Percentiles rank a stretch among this genome's conserved stretches.
Evolutionary conservation across 30 jellyfish, hydroid and myxozoan genomes (phyloP).

Genomic region (Aurelia sp.): DNA sequence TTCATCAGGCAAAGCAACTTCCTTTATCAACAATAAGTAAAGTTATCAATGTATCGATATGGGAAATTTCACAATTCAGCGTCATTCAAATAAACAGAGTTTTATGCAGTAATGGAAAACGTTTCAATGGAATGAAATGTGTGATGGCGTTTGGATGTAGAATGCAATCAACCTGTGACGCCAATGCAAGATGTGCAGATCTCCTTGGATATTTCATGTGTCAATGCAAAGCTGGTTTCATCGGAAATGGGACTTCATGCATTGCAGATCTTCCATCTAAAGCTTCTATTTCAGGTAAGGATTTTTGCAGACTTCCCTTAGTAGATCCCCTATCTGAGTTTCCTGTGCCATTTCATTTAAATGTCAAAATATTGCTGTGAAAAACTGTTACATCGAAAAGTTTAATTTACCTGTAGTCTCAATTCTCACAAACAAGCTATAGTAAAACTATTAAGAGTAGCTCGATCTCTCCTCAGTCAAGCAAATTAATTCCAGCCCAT

Average conservation of each 20-base stretch:
- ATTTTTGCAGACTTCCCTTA: too few relatives aligned
- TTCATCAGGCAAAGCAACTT: not conserved
- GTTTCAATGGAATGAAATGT: not conserved
- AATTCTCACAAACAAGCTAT: too few relatives aligned
- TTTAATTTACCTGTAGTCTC: too few relatives aligned
- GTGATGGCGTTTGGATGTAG: not conserved
- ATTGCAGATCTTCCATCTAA: too few relatives aligned
- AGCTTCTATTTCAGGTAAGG: too few relatives aligned
- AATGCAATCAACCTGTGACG: not conserved
- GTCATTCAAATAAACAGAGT: not conserved
- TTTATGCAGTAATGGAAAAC: not conserved
- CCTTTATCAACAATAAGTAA: not conserved
- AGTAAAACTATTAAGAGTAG: too few relatives aligned
- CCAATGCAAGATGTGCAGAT: not conserved
- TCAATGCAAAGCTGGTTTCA: not conserved
- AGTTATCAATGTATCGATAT: not conserved
- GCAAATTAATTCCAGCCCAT: too few relatives aligned
- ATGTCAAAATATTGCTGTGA: too few relatives aligned
- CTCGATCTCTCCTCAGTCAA: too few relatives aligned
- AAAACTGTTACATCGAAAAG: too few relatives aligned
- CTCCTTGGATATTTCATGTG: not conserved
- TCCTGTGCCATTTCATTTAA: too few relatives aligned
- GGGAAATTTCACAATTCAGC: not conserved
- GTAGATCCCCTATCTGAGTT: too few relatives aligned
- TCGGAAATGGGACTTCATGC: slow-evolving; percentile 16